These are phyloP conservation scores for Cryptus viduatorius DNA, from an alignment of 2,888 invertebrate genomes.

Conservation along the genomic window DNA sequence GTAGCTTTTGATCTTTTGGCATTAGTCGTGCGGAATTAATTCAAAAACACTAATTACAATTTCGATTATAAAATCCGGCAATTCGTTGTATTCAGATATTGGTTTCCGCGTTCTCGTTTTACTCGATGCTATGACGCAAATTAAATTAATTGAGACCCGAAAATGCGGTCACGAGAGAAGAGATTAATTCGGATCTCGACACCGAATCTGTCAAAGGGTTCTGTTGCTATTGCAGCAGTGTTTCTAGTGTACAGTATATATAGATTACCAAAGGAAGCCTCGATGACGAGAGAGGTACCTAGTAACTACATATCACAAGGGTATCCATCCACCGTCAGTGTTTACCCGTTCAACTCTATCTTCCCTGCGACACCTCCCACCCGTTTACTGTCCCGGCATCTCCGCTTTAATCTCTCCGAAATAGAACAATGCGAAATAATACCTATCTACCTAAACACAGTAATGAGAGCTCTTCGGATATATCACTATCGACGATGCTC, in stretches of 20 bases:
- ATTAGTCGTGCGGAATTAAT: too few relatives aligned
- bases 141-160: slow-evolving; percentile 13
- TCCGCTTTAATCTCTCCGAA: not conserved
- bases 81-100: not conserved
- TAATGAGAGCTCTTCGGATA: not conserved
- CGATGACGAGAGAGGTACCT: not conserved
- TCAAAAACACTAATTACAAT: too few relatives aligned
- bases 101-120: not conserved
- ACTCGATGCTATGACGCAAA: not conserved
- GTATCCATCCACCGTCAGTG: slow-evolving; percentile 21
- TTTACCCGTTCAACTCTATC: slow-evolving; percentile 24
- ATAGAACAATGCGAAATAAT: slow-evolving; percentile 18
- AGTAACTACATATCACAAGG: slow-evolving; percentile 25
- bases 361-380: slow-evolving; percentile 17
- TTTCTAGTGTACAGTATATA: not conserved
- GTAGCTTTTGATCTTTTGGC: too few relatives aligned
- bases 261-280: not conserved
- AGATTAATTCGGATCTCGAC: slow-evolving; percentile 21
- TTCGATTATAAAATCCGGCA: too few relatives aligned
- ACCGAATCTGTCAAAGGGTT: slow-evolving; percentile 30
- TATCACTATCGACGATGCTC: slow-evolving; percentile 45
- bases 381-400: not conserved
- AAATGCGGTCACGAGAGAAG: slow-evolving; percentile 16
- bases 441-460: not conserved
- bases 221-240: not conserved